Percentiles rank a stretch among this genome's conserved stretches.
phyloP scores from a whole-genome alignment of 2,797 vertebrate species.

The Acrossocheilus fasciatus region DNA sequence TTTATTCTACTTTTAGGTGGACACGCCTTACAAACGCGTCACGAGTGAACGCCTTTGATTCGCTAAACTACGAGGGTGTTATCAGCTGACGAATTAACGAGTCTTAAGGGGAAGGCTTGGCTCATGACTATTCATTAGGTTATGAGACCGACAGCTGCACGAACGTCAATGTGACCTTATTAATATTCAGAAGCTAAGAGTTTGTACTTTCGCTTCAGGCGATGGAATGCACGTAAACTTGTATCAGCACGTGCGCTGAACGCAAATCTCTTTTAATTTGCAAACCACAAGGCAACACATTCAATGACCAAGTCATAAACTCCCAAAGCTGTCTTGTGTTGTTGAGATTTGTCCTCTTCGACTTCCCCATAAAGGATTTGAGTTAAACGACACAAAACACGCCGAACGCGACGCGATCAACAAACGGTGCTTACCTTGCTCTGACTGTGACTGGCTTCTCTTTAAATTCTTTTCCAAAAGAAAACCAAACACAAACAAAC shows the following conservation, averaged over 20 bases:
- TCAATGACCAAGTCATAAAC: neutral
- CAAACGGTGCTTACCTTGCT: neutral
- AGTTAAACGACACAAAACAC: no score
- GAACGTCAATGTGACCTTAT: neutral
- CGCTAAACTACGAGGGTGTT: neutral
- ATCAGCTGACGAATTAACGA: no score
- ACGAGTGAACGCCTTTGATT: neutral
- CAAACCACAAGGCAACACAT: neutral
- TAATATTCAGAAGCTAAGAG: neutral
- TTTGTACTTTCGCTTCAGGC: neutral
- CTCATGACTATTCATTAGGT: slow-evolving; percentile 8
- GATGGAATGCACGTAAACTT: neutral
- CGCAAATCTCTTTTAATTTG: neutral
- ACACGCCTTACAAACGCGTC: neutral
- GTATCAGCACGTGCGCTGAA: neutral
- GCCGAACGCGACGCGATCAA: neutral
- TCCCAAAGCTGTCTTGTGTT: neutral
- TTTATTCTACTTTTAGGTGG: neutral
- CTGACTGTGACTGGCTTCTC: no score
- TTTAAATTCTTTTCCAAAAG: neutral
- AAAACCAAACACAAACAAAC: neutral
- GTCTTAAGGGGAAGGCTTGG: neutral
- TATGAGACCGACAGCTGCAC: no score
- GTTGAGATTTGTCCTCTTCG: neutral
- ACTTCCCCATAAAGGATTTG: neutral